Conservation (phyloP, 1,140 invertebrate species). For the Drosophila prosaltans region DNA sequence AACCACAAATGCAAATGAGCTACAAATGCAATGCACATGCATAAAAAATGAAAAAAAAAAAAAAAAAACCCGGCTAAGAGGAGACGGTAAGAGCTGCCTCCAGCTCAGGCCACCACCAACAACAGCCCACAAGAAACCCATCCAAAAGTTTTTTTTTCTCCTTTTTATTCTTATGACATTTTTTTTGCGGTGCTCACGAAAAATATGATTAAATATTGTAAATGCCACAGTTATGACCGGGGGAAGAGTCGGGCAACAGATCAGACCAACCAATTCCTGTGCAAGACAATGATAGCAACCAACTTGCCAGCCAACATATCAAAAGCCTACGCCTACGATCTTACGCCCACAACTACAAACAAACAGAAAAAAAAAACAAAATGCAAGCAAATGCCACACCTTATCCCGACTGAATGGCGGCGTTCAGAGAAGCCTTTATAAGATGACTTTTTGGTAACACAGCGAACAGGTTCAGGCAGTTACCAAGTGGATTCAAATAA, state of each 20-base stretch:
- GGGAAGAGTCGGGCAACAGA: neutral
- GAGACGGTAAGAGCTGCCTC: slow-evolving; percentile 20
- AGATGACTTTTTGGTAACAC: neutral
- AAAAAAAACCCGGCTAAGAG: slow-evolving; percentile 57
- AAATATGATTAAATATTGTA: slow-evolving; percentile 81
- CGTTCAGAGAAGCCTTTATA: neutral
- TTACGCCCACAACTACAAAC: slow-evolving; percentile 30
- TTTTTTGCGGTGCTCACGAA: slow-evolving; percentile 49
- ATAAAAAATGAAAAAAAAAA: slow-evolving; percentile 70
- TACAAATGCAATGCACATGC: slow-evolving; percentile 77
- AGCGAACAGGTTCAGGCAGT: neutral
- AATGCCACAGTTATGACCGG: slow-evolving; percentile 64
- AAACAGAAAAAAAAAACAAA: neutral
- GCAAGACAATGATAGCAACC: neutral
- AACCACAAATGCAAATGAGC: slow-evolving; percentile 78
- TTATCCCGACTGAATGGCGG: slow-evolving; percentile 10
- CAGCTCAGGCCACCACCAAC: slow-evolving; percentile 14
- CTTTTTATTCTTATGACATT: slow-evolving; percentile 44
- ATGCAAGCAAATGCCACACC: slow-evolving; percentile 43
- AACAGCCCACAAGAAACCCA: slow-evolving; percentile 51
- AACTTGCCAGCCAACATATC: neutral
- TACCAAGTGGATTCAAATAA: neutral
- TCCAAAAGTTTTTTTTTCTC: slow-evolving; percentile 12
- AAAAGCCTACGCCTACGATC: slow-evolving; percentile 21
- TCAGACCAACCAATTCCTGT: neutral